Percentiles rank a stretch among this genome's conserved stretches.
Evolutionary conservation across 1,140 invertebrate genomes (phyloP).

Genomic region (Hormaphis cornu): DNA sequence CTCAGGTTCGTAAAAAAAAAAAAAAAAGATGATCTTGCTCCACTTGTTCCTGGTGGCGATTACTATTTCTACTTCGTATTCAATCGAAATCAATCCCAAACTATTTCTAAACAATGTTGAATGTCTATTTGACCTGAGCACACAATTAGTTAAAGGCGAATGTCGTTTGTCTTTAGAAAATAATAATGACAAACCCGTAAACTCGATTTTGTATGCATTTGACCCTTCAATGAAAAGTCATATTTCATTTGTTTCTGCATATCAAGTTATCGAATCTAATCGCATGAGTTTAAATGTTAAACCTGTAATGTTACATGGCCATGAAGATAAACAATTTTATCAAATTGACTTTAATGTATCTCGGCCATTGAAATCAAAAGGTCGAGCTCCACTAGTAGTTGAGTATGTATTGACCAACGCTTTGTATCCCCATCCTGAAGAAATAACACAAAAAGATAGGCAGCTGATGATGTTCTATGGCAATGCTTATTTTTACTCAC

Average conservation of each 20-base stretch:
- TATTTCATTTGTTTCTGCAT: conserved; percentile 63
- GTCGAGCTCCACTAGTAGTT: conserved; percentile 54
- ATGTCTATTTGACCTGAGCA: conserved; percentile 71
- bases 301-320: conserved; percentile 23
- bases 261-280: conserved; percentile 40
- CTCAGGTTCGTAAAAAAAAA: conserved; percentile 28
- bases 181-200: conserved; percentile 57
- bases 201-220: conserved; percentile 60
- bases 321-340: conserved; percentile 49
- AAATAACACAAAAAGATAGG: conserved; percentile 85
- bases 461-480: conserved; percentile 81
- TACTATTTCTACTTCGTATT: neutral
- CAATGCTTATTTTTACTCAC: conserved; percentile 73
- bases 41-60: neutral
- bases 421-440: conserved; percentile 69
- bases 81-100: conserved; percentile 40
- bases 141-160: conserved; percentile 77
- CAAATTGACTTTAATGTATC: conserved; percentile 54
- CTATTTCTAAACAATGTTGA: conserved; percentile 74
- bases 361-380: conserved; percentile 45
- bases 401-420: conserved; percentile 69
- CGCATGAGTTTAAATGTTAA: conserved; percentile 49
- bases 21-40: conserved; percentile 12
- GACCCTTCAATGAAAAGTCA: conserved; percentile 53
- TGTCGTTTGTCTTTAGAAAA: conserved; percentile 75